Percentiles rank a stretch among this genome's conserved stretches.
Conservation (phyloP, 2,797 vertebrate species). For the Myiothlypis coronata region DNA sequence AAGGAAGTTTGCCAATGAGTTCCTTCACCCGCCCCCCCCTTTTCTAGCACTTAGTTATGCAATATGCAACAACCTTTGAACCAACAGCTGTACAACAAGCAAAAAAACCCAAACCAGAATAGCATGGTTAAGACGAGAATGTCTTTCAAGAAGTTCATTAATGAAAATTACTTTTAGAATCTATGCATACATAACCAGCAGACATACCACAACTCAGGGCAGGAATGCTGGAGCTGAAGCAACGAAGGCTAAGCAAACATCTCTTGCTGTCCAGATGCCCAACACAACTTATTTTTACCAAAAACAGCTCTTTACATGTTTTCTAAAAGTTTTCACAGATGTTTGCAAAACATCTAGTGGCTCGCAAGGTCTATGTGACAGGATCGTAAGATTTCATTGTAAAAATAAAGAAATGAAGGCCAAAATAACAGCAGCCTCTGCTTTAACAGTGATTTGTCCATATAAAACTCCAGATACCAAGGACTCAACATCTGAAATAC, state of each 20-base stretch:
- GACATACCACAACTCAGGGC: not conserved
- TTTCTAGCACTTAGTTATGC: not conserved
- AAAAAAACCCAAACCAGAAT: not conserved
- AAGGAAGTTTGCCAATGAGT: conserved; percentile 50
- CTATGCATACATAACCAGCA: not conserved
- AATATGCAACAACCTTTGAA: conserved; percentile 42
- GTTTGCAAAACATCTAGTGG: not conserved
- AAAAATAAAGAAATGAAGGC: not conserved
- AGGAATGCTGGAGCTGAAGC: not conserved
- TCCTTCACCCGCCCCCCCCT: not conserved
- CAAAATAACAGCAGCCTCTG: not conserved
- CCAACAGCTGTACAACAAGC: conserved; percentile 4
- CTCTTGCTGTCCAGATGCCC: not conserved
- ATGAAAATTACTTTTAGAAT: conserved; percentile 12
- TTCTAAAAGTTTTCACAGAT: not conserved
- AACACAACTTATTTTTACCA: not conserved
- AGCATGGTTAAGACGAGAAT: not conserved
- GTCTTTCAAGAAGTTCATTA: conserved; percentile 21
- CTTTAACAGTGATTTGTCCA: not conserved
- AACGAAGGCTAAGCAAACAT: not conserved
- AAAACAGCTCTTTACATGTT: not conserved
- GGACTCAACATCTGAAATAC: not conserved
- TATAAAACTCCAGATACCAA: not conserved
- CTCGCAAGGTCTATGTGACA: not conserved
- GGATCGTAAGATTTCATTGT: not conserved